Evolutionary conservation across 2,797 vertebrate genomes (phyloP), one percentile per base, ranked within the genome.

Genomic region (Sardinella longiceps): DNA sequence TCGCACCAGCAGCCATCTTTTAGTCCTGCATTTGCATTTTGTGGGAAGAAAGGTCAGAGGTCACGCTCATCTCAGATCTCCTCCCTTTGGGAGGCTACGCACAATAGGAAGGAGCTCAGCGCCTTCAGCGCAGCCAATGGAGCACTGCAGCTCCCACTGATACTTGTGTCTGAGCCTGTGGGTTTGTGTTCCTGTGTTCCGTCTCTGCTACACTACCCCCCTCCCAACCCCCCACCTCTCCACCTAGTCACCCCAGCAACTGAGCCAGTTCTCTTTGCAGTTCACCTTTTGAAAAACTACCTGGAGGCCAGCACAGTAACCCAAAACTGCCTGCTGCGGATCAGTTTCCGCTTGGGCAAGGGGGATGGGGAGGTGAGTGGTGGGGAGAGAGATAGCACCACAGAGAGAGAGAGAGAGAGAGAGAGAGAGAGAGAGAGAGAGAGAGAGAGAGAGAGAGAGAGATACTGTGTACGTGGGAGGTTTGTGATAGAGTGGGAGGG

Each of bases 261-360:
- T 37, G 23, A 25, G 33, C 70, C 70, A 43, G 70, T 39, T 43
- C 70, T 77, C 37, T 77, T 43, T 77, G 70, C 70, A 77, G 70
- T 77, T 77, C 70, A 77, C 70, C 33, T 77, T 77, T 77, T 43
- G 18, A 20, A 77, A 43, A 74, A 74, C 5, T 74, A 77, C 70
- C 70, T 77, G 70, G 70, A 43, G 70, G 70, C 70, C 70, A 77
- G 37, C 37, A 43, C 33, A 43, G 70, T 77, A 77, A 77, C 37
- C 37, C 33, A 77, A 77, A 39, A 39, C 70, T 77, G 70, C 70
- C 70, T 77, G 70, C 70, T 43, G 20, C 18, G 7, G 70, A 77
- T 77, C 70, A 23, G 70, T 77, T 77, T 43, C 70, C 20, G 70
- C 37, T 43, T 20, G 70, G 37, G 70, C 56, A 60, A 43, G 15